Conservation (phyloP, 2,797 vertebrate genomes). For the Tenualosa thibaudeaui region DNA sequence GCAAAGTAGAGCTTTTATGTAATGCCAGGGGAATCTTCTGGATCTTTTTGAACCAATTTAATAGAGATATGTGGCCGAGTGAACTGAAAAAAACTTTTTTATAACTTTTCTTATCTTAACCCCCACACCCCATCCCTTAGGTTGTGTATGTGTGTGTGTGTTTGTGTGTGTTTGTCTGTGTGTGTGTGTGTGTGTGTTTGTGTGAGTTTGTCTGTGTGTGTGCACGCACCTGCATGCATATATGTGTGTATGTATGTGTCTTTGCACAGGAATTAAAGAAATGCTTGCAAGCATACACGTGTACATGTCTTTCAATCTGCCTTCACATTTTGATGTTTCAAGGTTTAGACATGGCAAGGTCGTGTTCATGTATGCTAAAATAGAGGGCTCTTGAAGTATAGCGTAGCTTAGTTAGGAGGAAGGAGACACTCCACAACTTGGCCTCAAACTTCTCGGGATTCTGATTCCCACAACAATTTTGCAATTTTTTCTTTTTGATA, state of each 20-base stretch:
- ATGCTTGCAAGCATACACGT: not conserved
- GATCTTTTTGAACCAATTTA: slow-evolving; percentile 17
- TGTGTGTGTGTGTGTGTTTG: slow-evolving; percentile 19
- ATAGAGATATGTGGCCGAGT: not conserved
- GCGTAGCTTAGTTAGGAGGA: not conserved
- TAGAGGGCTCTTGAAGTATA: not conserved
- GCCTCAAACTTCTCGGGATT: not conserved
- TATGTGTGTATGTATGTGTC: slow-evolving; percentile 16
- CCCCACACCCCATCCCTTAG: not conserved
- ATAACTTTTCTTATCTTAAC: not conserved
- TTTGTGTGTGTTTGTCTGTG: slow-evolving; percentile 19
- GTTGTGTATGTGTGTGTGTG: slow-evolving; percentile 14
- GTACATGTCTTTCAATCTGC: not conserved
- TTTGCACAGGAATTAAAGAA: not conserved
- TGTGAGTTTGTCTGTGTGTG: not conserved
- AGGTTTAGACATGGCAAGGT: not conserved
- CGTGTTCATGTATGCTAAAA: not conserved
- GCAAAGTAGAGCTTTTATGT: not conserved
- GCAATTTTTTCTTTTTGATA: not conserved
- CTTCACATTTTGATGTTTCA: not conserved
- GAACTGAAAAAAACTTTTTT: not conserved
- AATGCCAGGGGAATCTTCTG: not conserved
- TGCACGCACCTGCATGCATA: not conserved
- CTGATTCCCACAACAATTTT: not conserved
- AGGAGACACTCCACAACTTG: not conserved